These are phyloP conservation scores for Baccha elongata DNA, from an alignment of 2,888 invertebrate species.

Conservation along the genomic window DNA sequence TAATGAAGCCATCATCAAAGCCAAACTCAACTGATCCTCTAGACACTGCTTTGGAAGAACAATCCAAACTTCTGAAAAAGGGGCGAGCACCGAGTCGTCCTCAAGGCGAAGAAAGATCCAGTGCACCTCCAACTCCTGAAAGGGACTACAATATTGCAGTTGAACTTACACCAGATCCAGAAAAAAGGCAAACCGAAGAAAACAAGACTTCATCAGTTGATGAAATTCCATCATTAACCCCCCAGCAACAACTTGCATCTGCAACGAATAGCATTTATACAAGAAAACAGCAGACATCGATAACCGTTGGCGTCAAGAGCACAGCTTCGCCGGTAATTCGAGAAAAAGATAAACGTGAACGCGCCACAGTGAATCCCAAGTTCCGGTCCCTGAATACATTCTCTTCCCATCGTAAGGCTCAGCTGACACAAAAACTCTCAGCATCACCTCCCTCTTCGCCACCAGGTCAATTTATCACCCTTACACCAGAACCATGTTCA, in stretches of 20 bases:
- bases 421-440: constrained; percentile 79
- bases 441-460: constrained; percentile 79
- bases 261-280: constrained; percentile 73
- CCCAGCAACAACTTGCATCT: constrained; percentile 41
- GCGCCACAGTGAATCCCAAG: constrained; percentile 86
- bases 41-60: constrained; percentile 77
- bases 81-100: constrained; percentile 91
- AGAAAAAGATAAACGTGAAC: constrained; percentile 89
- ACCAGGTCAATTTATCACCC: constrained; percentile 75
- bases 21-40: constrained; percentile 74
- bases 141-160: constrained; percentile 79
- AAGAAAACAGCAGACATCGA: constrained; percentile 74
- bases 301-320: constrained; percentile 82
- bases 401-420: constrained; percentile 79
- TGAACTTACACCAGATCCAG: constrained; percentile 76
- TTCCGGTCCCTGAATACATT: constrained; percentile 83
- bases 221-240: constrained; percentile 20
- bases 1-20: constrained; percentile 79
- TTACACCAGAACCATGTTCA: constrained; percentile 84
- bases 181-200: constrained; percentile 34
- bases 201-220: constrained; percentile 10
- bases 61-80: constrained; percentile 85
- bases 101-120: constrained; percentile 77
- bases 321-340: constrained; percentile 88
- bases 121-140: constrained; percentile 80